Base-by-base conservation (phyloP, 1,140 invertebrate genomes). In the Drosophila rhopaloa region DNA sequence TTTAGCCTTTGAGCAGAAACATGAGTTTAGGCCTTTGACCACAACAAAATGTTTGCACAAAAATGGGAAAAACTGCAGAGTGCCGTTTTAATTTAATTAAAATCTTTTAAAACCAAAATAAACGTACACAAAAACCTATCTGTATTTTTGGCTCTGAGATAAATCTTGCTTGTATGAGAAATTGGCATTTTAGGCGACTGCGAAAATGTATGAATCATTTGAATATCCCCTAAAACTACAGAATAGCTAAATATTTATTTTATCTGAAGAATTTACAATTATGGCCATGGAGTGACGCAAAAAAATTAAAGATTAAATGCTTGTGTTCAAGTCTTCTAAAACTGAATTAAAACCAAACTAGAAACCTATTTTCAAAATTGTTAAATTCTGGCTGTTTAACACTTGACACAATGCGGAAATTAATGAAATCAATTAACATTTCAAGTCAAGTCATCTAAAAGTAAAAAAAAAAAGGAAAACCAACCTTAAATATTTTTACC, bases 401-500 rank as follows among this genome's bases (percentile, higher is more conserved):
- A 13, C 27, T 24, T 47, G 19, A 47, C 43, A 10, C 44, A 24
- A 50, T 8, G 7, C 47, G 13, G n/a, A 29, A 50, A 29, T 5
- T 32, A 32, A 32, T 32, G 13, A 8, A 50, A 14, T 50, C 1
- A 51, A 51, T 37, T 51, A 50, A n/a, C 27, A 50, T 48, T 13
- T n/a, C n/a, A 13, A 48, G 0, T 47, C 1, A 24, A 6, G 24
- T 8, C 13, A 11, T 29, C 5, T 29, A 7, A 7, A 47, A 47
- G 5, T 19, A 14, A 50, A 14, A 14, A 14, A 14, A 9, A 14
- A 14, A 9, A 14, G 8, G 1, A n/a, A 56, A 5, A 16, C 1
- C n/a, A 8, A 13, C 14, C 59, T 57, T 11, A 7, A 7, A 6
- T 40, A 47, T 41, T 55, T 59, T 76, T 68, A 76, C 61, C 73